These are phyloP conservation scores for Selene dorsalis DNA, from an alignment of 2,797 vertebrate genomes.

Conservation along the genomic window DNA sequence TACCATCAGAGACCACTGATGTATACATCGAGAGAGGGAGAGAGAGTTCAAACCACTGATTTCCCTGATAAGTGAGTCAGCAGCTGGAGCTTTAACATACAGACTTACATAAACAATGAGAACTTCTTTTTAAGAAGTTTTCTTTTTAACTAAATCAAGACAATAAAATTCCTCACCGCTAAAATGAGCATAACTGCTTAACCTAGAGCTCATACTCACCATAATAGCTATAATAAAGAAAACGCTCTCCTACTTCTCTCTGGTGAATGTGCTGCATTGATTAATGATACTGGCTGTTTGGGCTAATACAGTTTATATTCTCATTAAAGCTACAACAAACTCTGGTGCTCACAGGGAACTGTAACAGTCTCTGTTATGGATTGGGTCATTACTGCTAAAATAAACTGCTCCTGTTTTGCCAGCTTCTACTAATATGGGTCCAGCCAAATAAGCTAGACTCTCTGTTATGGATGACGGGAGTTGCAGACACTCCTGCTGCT, in stretches of 20 bases:
- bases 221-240: conserved; percentile 47
- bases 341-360: conserved; percentile 53
- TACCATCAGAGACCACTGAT: too few relatives aligned
- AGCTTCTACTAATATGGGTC: conserved; percentile 48
- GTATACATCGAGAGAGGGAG: too few relatives aligned
- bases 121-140: conserved; percentile 13
- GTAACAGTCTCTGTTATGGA: conserved; percentile 69
- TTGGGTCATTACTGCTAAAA: conserved; percentile 74
- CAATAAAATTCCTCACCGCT: conserved; percentile 18
- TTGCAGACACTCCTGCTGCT: conserved; percentile 41
- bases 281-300: conserved; percentile 57
- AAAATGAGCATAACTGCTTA: conserved; percentile 11
- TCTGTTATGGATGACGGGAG: conserved; percentile 56
- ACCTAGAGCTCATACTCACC: conserved; percentile 16
- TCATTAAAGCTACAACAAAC: conserved; percentile 75
- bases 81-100: background rate
- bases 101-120: background rate
- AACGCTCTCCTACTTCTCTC: conserved; percentile 34
- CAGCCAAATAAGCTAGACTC: conserved; percentile 51
- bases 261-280: conserved; percentile 52
- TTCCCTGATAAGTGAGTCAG: background rate
- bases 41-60: background rate
- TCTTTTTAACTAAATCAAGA: conserved; percentile 3
- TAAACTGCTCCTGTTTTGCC: conserved; percentile 67
- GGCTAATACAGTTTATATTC: conserved; percentile 70